Conservation (phyloP, 2,113 vertebrate species). For the Barnardius zonarius region DNA sequence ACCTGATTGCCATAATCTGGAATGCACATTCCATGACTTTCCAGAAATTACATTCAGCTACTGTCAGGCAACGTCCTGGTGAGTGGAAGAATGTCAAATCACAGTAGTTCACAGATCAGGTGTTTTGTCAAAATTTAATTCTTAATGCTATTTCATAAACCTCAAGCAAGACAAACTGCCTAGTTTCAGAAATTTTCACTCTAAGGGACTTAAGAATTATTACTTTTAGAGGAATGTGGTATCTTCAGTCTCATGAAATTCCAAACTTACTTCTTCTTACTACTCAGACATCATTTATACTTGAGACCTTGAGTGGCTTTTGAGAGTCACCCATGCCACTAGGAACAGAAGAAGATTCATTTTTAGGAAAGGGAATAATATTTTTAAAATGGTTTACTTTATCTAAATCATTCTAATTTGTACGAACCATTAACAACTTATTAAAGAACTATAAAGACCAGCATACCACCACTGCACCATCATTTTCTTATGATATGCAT, state of each 20-base stretch:
- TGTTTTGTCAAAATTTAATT: constrained; percentile 21
- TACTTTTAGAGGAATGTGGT: not conserved
- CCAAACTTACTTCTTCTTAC: not conserved
- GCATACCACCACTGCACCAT: not conserved
- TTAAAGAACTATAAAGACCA: constrained; percentile 14
- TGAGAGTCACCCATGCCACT: not conserved
- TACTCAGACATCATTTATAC: not conserved
- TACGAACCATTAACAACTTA: not conserved
- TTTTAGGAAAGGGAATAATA: constrained; percentile 11
- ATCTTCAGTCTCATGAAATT: not conserved
- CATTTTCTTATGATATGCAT: not conserved
- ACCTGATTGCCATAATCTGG: constrained; percentile 56
- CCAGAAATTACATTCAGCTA: constrained; percentile 69
- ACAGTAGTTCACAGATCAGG: constrained; percentile 25
- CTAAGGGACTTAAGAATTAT: not conserved
- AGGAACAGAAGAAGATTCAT: not conserved
- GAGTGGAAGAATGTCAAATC: constrained; percentile 24
- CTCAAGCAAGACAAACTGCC: not conserved
- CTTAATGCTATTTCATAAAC: constrained; percentile 24
- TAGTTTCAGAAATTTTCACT: constrained; percentile 24
- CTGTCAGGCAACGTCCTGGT: constrained; percentile 58
- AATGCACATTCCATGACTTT: constrained; percentile 53
- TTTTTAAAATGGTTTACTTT: constrained; percentile 6
- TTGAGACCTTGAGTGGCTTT: not conserved
- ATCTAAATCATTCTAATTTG: not conserved